These are phyloP conservation scores for Alectura lathami DNA, from an alignment of 2,113 vertebrate species.

Conservation along the genomic window DNA sequence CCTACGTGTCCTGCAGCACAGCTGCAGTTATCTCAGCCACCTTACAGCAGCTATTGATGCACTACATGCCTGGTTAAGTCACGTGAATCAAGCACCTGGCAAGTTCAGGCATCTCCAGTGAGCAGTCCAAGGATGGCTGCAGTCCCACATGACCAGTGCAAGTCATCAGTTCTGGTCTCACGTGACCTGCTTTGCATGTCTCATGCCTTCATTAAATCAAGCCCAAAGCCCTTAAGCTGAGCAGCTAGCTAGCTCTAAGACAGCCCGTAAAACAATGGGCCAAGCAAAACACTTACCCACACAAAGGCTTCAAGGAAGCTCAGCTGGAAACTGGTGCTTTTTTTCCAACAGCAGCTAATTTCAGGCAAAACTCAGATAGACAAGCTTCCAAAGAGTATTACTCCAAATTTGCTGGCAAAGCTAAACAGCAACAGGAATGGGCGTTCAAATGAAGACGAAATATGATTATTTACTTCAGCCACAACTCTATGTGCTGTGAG, in stretches of 20 bases:
- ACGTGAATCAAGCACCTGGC: not conserved
- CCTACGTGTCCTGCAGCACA: not conserved
- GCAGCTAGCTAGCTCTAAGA: not conserved
- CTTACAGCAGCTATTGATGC: not conserved
- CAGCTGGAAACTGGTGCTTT: not conserved
- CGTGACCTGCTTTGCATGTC: not conserved
- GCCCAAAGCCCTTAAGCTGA: not conserved
- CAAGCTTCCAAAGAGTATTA: not conserved
- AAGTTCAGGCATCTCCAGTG: slow-evolving; percentile 14
- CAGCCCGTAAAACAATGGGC: not conserved
- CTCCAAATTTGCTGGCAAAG: not conserved
- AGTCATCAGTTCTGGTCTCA: not conserved
- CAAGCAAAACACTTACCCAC: slow-evolving; percentile 45
- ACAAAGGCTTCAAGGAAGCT: not conserved
- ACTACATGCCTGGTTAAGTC: not conserved
- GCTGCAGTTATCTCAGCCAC: not conserved
- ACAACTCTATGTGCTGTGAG: not conserved
- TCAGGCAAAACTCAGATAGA: not conserved
- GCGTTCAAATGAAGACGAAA: not conserved
- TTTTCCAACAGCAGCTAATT: not conserved
- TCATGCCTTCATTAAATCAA: not conserved
- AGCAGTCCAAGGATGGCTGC: not conserved
- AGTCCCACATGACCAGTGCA: not conserved
- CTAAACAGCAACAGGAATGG: not conserved
- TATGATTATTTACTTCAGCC: not conserved